Evolutionary conservation across 2,113 vertebrate genomes (phyloP), one percentile per base, ranked within the genome.

Genomic region (Misgurnus mizolepis): DNA sequence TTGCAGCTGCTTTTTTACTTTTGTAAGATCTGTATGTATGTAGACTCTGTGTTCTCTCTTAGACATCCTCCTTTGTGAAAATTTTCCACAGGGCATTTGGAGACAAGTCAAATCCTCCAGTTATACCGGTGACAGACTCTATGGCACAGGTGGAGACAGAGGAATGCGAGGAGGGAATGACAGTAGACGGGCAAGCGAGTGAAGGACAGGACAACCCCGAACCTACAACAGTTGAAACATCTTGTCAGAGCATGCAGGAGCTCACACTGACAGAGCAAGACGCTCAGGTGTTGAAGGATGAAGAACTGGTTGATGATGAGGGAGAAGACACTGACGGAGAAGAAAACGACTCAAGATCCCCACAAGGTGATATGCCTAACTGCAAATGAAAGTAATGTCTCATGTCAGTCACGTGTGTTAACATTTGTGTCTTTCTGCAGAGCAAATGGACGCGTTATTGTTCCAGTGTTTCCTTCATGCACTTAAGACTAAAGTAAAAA

Each of bases 401-500:
- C 6, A 18, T 56, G 5, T 40, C n/a, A 0, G 9, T 47, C 41
- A 43, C 72, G 69, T 76, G 67, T 6, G 18, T 17, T 86, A 8
- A 74, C 47, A 22, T 3, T 39, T 12, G 64, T 39, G 18, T 60
- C 2, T 79, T 50, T 81, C 75, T 89, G 87, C 93, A 99, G 98
- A 96, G 79, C 90, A 92, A 84, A 99, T 98, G 96, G 97, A 99
- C 34, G 91, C 90, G 3, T 87, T 99, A 61, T 89, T 99, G 66
- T 74, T 93, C 82, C 94, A 91, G 83, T 98, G 98, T 86, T 99
- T 98, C 86, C 91, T 98, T 75, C 95, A 97, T 18, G 96, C 97
- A 45, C 91, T 99, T 83, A 98, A 98, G 89, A 92, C 85, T 86
- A 96, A 95, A 79, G 93, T 99, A 67, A 98, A 94, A 89, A 99